Percentiles rank a stretch among this genome's conserved stretches.
phyloP scores from a whole-genome alignment of 2,113 vertebrate genomes.

The Callorhinus ursinus region DNA sequence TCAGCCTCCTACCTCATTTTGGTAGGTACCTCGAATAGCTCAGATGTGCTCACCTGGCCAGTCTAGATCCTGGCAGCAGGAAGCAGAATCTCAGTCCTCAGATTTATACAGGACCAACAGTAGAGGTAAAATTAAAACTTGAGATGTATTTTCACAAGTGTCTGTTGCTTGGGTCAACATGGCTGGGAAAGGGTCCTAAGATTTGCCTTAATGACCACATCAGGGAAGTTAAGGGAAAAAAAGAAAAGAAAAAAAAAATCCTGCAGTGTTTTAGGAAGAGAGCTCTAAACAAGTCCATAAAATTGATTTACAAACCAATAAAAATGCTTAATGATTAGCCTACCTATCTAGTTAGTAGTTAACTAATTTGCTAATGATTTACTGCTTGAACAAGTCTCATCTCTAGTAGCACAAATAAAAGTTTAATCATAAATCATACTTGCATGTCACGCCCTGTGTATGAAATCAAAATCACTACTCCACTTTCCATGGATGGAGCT shows the following conservation, averaged over 20 bases:
- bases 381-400: not conserved
- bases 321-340: constrained; percentile 40
- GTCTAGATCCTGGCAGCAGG: not conserved
- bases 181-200: not conserved
- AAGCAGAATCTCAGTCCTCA: not conserved
- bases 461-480: constrained; percentile 47
- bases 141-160: not conserved
- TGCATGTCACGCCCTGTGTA: not conserved
- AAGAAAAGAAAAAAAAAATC: not conserved
- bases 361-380: constrained; percentile 64
- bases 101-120: not conserved
- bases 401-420: constrained; percentile 48
- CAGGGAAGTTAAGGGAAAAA: not conserved
- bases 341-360: constrained; percentile 59
- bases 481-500: not conserved
- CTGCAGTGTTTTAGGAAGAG: constrained; percentile 48
- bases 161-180: accelerated
- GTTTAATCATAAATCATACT: constrained; percentile 54
- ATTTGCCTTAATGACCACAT: not conserved
- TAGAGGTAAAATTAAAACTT: not conserved
- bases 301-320: constrained; percentile 57
- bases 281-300: constrained; percentile 48
- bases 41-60: accelerated
- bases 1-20: accelerated
- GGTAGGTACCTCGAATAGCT: not conserved